Percentiles rank a stretch among this genome's conserved stretches.
Evolutionary conservation across 2,888 invertebrate species (phyloP).

Genomic region (Diabrotica balteata): DNA sequence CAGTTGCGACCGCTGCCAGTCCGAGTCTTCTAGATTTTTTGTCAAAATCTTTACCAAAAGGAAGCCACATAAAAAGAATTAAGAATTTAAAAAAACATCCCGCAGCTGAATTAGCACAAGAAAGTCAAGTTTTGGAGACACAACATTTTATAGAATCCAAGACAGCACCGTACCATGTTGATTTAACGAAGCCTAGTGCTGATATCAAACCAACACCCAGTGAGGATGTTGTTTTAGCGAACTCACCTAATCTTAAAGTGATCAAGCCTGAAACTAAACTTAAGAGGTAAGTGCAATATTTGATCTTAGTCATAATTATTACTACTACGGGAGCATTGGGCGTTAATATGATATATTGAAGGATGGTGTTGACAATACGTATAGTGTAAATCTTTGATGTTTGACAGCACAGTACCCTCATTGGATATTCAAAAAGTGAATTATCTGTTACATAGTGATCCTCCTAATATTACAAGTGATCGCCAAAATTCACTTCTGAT

Average conservation of each 20-base stretch:
- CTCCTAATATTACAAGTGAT: too few relatives aligned
- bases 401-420: too few relatives aligned
- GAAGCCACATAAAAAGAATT: conserved; percentile 31
- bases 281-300: neutral
- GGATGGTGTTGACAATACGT: too few relatives aligned
- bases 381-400: too few relatives aligned
- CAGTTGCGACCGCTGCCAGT: conserved; percentile 30
- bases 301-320: too few relatives aligned
- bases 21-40: conserved; percentile 50
- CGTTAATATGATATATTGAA: too few relatives aligned
- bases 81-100: conserved; percentile 39
- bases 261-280: conserved; percentile 35
- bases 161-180: conserved; percentile 72
- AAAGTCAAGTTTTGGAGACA: conserved; percentile 46
- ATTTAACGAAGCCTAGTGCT: conserved; percentile 61
- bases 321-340: too few relatives aligned
- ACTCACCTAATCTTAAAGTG: conserved; percentile 48
- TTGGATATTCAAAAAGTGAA: too few relatives aligned
- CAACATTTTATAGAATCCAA: conserved; percentile 72
- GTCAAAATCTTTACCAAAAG: conserved; percentile 48
- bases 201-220: conserved; percentile 38
- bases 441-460: too few relatives aligned
- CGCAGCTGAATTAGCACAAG: conserved; percentile 33
- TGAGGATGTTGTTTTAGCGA: conserved; percentile 50
- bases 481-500: too few relatives aligned